These are phyloP conservation scores for Cantharis flavilabris DNA, from an alignment of 2,888 invertebrate species.

Conservation along the genomic window DNA sequence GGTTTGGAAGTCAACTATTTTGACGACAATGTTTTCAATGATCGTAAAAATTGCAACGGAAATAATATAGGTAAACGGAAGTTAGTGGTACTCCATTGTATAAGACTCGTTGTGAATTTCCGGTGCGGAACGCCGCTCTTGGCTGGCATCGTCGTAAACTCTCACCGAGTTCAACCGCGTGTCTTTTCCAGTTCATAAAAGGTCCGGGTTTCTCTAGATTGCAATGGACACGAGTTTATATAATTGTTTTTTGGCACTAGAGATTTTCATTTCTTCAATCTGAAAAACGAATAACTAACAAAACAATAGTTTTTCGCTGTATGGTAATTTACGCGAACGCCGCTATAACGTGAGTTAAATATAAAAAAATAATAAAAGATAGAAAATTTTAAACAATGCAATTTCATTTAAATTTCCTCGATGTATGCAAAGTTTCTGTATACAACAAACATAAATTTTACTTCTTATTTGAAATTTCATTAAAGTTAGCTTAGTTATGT, in stretches of 20 bases:
- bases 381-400: constrained; percentile 30
- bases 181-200: constrained; percentile 25
- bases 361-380: constrained; percentile 35
- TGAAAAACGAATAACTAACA: constrained; percentile 15
- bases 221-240: constrained; percentile 6
- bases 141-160: constrained; percentile 30
- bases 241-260: constrained; percentile 3
- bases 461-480: not conserved
- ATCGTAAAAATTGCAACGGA: constrained; percentile 26
- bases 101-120: constrained; percentile 34
- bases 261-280: constrained; percentile 25
- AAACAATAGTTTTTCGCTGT: constrained; percentile 23
- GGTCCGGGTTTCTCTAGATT: constrained; percentile 20
- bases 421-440: not conserved
- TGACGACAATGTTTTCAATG: constrained; percentile 5
- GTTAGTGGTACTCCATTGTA: constrained; percentile 33
- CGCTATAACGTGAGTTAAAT: constrained; percentile 22
- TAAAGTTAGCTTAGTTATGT: not conserved
- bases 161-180: constrained; percentile 26
- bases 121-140: constrained; percentile 37
- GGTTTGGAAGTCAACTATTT: not conserved
- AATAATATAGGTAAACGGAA: constrained; percentile 36
- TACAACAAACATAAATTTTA: not conserved
- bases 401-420: constrained; percentile 32
- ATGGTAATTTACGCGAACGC: constrained; percentile 14